Conservation (phyloP, 2,797 vertebrate genomes). For the Takifugu ocellatus region DNA sequence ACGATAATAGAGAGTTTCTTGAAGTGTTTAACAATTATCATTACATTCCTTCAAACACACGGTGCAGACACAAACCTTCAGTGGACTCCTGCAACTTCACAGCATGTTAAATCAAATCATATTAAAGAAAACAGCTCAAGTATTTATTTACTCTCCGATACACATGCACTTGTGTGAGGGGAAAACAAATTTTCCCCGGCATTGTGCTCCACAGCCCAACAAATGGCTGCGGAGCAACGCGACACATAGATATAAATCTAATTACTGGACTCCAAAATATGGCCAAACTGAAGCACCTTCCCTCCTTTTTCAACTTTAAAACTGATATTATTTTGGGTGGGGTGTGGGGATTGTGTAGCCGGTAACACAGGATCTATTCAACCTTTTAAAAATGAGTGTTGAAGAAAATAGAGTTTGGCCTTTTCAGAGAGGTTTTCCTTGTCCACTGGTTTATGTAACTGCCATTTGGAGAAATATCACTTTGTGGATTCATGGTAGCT, state of each 20-base stretch:
- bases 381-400: neutral
- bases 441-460: conserved; percentile 61
- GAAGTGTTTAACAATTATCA: too few species aligned
- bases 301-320: too few species aligned
- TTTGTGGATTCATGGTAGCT: conserved; percentile 62
- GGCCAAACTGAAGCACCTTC: too few species aligned
- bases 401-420: conserved; percentile 32
- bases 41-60: too few species aligned
- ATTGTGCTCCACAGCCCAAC: neutral
- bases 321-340: neutral
- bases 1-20: too few species aligned
- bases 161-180: neutral
- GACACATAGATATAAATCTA: too few species aligned
- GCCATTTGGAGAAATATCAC: conserved; percentile 56
- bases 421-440: conserved; percentile 28
- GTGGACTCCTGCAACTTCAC: neutral
- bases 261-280: too few species aligned
- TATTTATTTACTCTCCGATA: neutral
- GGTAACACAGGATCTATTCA: neutral
- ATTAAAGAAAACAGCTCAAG: neutral
- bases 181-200: neutral
- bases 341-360: neutral
- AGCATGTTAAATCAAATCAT: neutral
- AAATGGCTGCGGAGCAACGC: neutral
- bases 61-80: neutral